Evolutionary conservation across 2,888 invertebrate species (phyloP), one percentile per base, ranked within the genome.

Genomic region (Periphyllus acericola): DNA sequence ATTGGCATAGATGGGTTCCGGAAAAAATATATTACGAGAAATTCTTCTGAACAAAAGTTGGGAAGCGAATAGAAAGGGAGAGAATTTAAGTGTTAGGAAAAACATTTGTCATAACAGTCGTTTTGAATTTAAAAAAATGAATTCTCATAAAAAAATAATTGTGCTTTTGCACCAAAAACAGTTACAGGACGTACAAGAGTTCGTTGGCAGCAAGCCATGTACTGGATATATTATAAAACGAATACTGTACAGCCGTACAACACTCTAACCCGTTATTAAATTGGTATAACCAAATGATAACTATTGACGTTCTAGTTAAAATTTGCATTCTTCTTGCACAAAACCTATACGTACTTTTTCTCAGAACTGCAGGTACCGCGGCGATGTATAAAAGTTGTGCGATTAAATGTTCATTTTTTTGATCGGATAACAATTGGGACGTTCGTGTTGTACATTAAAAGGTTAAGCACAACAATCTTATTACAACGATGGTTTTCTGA

Each of bases 91-190:
- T 14, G 32, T 25, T 14, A 52, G 11, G 17, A 34, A 82, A 82
- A 71, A 46, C 46, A 46, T 82, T 82, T 82, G 82, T 71, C 71
- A 82, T 52, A 82, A 71, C 32, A 82, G 81, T 81, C 81, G 17
- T 40, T 46, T 68, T 46, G 11, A 81, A 40, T 81, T 32, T 32
- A n/a, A 78, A 66, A 80, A 72, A 34, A 21, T 66, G 14, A 40
- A 40, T 68, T 71, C 32, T 0, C 46, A 32, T 82, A 68, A 71
- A 71, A 46, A 71, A 52, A 82, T 82, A 82, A 82, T 82, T 46
- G 32, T 32, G n/a, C 82, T 82, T 71, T 82, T 71, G 52, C 46
- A 82, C 32, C 66, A 72, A 46, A 17, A 72, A 82, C 71, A 52
- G 82, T 82, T 82, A 72, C 6, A n/a, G 25, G 17, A 34, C 71